Percentiles rank a stretch among this genome's conserved stretches.
Evolutionary conservation across 2,888 invertebrate species (phyloP).

Genomic region (Ichneumon xanthorius): DNA sequence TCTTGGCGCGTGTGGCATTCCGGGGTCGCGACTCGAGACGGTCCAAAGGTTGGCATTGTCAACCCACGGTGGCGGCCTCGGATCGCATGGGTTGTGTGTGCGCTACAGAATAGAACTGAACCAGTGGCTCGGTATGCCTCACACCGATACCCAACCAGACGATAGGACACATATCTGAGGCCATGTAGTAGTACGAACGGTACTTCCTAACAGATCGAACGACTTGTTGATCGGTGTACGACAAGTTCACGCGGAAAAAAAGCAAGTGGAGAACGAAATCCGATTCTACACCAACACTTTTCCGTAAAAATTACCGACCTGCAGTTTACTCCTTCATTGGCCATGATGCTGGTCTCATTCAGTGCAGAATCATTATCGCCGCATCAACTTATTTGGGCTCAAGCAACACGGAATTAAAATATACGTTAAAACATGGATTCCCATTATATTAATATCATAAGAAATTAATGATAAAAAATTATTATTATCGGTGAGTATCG

Average conservation of each 20-base stretch:
- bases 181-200: not conserved
- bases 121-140: not conserved
- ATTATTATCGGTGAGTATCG: too few species aligned
- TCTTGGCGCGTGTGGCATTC: slow-evolving; percentile 74
- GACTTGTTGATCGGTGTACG: slow-evolving; percentile 73
- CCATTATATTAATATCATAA: too few species aligned
- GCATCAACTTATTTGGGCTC: too few species aligned
- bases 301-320: not conserved
- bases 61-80: slow-evolving; percentile 50
- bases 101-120: slow-evolving; percentile 6
- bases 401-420: too few species aligned
- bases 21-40: slow-evolving; percentile 71
- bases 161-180: slow-evolving; percentile 52
- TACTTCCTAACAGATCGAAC: slow-evolving; percentile 58
- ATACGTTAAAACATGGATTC: too few species aligned
- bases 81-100: slow-evolving; percentile 45
- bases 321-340: not conserved
- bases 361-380: too few species aligned
- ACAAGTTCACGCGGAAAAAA: slow-evolving; percentile 7
- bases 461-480: too few species aligned
- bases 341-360: too few species aligned
- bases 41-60: slow-evolving; percentile 74
- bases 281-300: not conserved
- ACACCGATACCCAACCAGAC: slow-evolving; percentile 49
- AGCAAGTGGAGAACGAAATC: not conserved